Evolutionary conservation across 2,888 invertebrate genomes (phyloP).

Genomic region (Seira musarum): DNA sequence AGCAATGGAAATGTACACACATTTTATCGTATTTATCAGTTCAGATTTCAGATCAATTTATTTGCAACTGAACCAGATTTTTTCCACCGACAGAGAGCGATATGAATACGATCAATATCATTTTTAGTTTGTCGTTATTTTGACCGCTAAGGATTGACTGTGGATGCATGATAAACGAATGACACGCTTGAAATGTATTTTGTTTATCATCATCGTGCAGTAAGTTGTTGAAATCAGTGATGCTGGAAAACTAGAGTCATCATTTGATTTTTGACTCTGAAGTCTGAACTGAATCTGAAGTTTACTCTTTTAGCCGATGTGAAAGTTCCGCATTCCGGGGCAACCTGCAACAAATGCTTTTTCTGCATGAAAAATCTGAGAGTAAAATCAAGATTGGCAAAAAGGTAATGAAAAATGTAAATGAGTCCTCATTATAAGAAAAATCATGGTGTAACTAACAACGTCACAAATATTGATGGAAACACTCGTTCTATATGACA

Average conservation of each 20-base stretch:
- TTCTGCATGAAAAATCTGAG: no score
- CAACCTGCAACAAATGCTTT: no score
- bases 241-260: neutral
- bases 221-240: neutral
- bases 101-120: neutral
- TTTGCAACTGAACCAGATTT: neutral
- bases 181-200: slow-evolving; percentile 13
- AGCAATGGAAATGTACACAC: neutral
- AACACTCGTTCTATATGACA: neutral
- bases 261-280: neutral
- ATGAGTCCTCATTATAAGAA: no score
- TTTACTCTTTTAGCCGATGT: neutral
- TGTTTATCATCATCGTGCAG: neutral
- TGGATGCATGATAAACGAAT: slow-evolving; percentile 19
- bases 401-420: no score
- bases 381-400: no score
- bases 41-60: neutral
- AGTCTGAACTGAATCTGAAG: neutral
- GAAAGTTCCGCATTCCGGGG: neutral
- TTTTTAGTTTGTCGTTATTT: neutral
- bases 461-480: neutral
- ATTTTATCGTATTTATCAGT: no score
- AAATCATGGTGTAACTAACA: neutral
- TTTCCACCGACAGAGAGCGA: neutral
- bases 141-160: neutral